Base-by-base conservation (phyloP, 2,888 invertebrate species). In the Dicycla oo region DNA sequence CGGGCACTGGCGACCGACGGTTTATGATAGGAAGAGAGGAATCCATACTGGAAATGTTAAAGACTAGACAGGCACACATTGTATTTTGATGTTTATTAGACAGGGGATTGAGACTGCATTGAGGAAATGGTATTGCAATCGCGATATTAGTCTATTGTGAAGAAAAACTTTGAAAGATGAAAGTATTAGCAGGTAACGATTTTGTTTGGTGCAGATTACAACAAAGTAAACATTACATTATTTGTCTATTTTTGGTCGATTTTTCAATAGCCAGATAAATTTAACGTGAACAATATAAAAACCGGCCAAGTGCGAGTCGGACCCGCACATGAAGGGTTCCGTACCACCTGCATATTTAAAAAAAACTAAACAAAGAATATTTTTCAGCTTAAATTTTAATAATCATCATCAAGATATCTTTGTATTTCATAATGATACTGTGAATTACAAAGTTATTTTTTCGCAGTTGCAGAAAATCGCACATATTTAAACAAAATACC, bases 21-120 rank as follows among this genome's bases (percentile, higher is more conserved):
- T 83, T 85, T 85, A 85, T 69, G 75, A 83, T 56, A 58, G 83
- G 83, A 83, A 85, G 54, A 65, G 45, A 66, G 61, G 65, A 73
- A 80, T 77, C 85, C 69, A 83, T 77, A 72, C 34, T 75, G 68
- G 75, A 70, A 67, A 80, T 67, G 75, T 62, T 82, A 69, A 79
- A 69, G 66, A 67, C 63, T 26, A 11, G 73, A 78, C 69, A 62
- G 73, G 43, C 60, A 63, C 62, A 82, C 68, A 58, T 66, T 58
- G 58, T 66, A 49, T 30, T 60, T 66, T 58, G 57, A 82, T 82
- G 60, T 82, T 79, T 82, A 82, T 74, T 67, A n/a, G 69, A 64
- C 80, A 60, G 26, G 13, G 13, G 23, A 54, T 43, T 47, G 53
- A 53, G 34, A 73, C 47, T 73, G 53, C 58, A 62, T 72, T 57